Conservation (phyloP, 2,113 vertebrate species). For the Stigmatopora nigra region DNA sequence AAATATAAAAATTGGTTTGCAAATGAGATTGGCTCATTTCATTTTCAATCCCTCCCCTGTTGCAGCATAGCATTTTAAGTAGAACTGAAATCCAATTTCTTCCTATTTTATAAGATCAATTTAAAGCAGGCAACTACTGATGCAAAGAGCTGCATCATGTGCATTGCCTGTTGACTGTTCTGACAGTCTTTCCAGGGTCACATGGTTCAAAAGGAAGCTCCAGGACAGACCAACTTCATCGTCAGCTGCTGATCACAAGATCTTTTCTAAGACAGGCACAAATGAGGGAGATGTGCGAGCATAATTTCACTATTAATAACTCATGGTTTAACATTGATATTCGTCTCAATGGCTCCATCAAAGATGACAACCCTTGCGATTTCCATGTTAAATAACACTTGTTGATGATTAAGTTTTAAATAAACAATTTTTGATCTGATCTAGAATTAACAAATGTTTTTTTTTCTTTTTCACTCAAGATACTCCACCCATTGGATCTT, state of each 20-base stretch:
- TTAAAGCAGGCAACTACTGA: slow-evolving; percentile 23
- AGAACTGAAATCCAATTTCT: background rate
- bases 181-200: slow-evolving; percentile 50
- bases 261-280: slow-evolving; percentile 37
- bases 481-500: slow-evolving; percentile 22
- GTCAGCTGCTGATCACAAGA: slow-evolving; percentile 56
- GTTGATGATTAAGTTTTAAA: background rate
- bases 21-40: background rate
- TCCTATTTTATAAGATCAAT: slow-evolving; percentile 3
- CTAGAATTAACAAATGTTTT: slow-evolving; percentile 34
- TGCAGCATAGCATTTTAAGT: slow-evolving; percentile 10
- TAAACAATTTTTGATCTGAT: slow-evolving; percentile 1
- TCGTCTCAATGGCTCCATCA: slow-evolving; percentile 33
- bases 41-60: slow-evolving; percentile 6
- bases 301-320: slow-evolving; percentile 28
- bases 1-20: background rate
- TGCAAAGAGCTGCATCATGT: slow-evolving; percentile 41
- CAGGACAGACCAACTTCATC: slow-evolving; percentile 41
- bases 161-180: slow-evolving; percentile 44
- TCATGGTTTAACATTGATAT: slow-evolving; percentile 38
- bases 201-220: slow-evolving; percentile 45
- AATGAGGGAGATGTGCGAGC: background rate
- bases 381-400: background rate
- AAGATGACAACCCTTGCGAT: background rate
- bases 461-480: slow-evolving; percentile 14